Evolutionary conservation across 1,140 invertebrate species (phyloP), one percentile per base, ranked within the genome.

Genomic region (Paraescarpia echinospica): DNA sequence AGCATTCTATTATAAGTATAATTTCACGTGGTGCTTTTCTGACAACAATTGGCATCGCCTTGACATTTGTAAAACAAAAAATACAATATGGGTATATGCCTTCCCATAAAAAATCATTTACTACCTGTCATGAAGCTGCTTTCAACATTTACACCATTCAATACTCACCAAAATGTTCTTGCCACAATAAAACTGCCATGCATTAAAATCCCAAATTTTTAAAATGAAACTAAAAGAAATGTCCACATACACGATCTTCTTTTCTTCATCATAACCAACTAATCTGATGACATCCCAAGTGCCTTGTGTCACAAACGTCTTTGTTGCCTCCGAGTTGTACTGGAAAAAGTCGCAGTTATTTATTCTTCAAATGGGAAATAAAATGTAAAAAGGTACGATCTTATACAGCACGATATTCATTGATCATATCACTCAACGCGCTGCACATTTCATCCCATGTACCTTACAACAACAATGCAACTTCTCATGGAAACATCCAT

Each of bases 221-320:
- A 31, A 41, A 34, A 92, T n/a, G 90, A 33, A 93, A 93, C 90
- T 89, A 1, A 92, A 14, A 92, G 6, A 27, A 35, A 41, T 22
- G 8, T 35, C 33, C 34, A 33, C 35, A 35, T 89, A 92, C 48
- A 91, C 34, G n/a, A 41, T n/a, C 34, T 27, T 33, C 34, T 27
- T 90, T 12, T 91, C 97, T 48, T 91, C 34, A 89, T 34, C 97
- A 98, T 98, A 99, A 18, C 97, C 98, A 88, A 98, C 96, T 93
- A 99, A 97, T 94, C 97, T 97, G 34, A 97, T 97, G 1, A 99
- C 98, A 94, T 99, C 98, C 94, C 97, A 98, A 94, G 97, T 97
- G 18, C 98, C 98, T 94, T 98, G 97, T 0, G 98, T 99, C 1
- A 99, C 96, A 89, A 97, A 97, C 35, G 90, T 77, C 59, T 77